Conservation (phyloP, 2,888 invertebrate genomes). For the Xanthia togata region DNA sequence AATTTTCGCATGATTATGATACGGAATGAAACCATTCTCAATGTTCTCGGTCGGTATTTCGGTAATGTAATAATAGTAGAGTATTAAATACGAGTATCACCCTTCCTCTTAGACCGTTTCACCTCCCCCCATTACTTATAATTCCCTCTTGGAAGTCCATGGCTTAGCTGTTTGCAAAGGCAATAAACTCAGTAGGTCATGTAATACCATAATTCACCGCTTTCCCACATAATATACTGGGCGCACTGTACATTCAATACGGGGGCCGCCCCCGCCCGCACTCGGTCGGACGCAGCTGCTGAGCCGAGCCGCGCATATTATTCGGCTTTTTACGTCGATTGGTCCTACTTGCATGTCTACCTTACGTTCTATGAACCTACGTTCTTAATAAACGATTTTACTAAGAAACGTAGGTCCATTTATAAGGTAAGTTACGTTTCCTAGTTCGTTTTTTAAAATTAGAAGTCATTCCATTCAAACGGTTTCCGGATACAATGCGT, state of each 20-base stretch:
- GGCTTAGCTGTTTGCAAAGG: not conserved
- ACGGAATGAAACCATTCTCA: not conserved
- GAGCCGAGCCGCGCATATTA: not conserved
- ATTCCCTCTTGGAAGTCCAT: not conserved
- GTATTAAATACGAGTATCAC: no score
- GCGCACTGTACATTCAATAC: slow-evolving; percentile 16
- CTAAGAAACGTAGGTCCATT: no score
- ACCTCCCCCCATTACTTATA: not conserved
- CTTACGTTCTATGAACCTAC: no score
- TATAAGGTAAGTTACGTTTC: no score
- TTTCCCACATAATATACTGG: not conserved
- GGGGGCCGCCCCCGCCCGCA: not conserved
- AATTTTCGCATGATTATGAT: not conserved
- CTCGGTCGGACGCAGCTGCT: not conserved
- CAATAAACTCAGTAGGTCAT: not conserved
- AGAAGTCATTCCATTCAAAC: no score
- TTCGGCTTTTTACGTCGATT: not conserved
- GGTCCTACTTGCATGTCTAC: not conserved
- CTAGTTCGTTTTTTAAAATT: no score
- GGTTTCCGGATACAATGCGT: not conserved
- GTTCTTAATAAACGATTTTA: not conserved
- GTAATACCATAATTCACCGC: slow-evolving; percentile 14
- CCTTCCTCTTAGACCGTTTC: not conserved
- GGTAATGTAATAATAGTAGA: no score
- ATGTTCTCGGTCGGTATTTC: not conserved